Percentiles rank a stretch among this genome's conserved stretches.
These are phyloP conservation scores for Allacma fusca DNA, from an alignment of 2,888 invertebrate species.

Conservation along the genomic window DNA sequence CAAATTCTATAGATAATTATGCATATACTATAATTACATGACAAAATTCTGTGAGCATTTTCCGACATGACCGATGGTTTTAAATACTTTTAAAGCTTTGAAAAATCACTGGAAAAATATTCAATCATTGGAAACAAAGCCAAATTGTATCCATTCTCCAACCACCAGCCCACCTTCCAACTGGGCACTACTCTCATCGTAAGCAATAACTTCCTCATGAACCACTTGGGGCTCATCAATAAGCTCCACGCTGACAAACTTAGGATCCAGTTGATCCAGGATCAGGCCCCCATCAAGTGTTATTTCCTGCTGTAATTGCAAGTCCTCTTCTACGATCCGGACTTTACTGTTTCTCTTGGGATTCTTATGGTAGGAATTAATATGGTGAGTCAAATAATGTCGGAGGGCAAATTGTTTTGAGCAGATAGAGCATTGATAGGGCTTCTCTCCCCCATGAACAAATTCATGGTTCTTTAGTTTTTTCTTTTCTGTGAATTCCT, in stretches of 20 bases:
- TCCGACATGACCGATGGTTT: too few species aligned
- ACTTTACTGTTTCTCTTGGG: neutral
- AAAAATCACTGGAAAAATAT: too few species aligned
- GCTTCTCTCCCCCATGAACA: constrained; percentile 20
- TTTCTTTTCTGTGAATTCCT: constrained; percentile 27
- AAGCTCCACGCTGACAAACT: neutral
- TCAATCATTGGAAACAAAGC: constrained; percentile 14
- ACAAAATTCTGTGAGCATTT: too few species aligned
- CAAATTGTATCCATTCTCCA: constrained; percentile 12
- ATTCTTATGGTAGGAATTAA: constrained; percentile 26
- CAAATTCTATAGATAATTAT: too few species aligned
- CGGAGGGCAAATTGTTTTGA: neutral
- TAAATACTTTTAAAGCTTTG: too few species aligned
- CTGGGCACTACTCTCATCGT: neutral
- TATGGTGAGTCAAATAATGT: constrained; percentile 30
- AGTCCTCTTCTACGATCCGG: too few species aligned
- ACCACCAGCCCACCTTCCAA: neutral
- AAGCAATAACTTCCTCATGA: constrained; percentile 10
- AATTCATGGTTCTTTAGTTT: constrained; percentile 34
- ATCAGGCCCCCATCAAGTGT: neutral
- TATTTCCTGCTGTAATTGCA: neutral
- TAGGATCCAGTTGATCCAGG: neutral
- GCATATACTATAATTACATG: too few species aligned
- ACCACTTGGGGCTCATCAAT: neutral
- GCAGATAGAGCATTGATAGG: neutral